Evolutionary conservation across 2,113 vertebrate genomes (phyloP).

Genomic region (Mystacornis crossleyi): DNA sequence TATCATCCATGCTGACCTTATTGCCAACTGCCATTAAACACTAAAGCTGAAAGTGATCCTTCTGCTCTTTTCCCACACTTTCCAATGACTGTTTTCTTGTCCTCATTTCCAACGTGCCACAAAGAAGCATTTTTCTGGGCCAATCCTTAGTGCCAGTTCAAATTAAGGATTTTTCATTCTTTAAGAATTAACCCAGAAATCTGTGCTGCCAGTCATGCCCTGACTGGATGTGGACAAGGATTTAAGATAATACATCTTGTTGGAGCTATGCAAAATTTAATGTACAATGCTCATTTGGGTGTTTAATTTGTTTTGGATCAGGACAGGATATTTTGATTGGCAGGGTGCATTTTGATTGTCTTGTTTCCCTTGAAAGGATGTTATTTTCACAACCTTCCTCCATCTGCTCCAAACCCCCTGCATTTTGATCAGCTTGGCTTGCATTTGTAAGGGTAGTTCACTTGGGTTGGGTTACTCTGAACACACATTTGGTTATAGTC

Average conservation of each 20-base stretch:
- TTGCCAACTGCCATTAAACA: neutral
- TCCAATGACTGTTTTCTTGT: conserved; percentile 4
- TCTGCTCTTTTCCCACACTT: conserved; percentile 7
- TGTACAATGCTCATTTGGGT: neutral
- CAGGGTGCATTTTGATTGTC: neutral
- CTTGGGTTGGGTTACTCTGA: conserved; percentile 1
- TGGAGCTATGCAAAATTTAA: neutral
- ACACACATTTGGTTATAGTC: neutral
- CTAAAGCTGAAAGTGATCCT: conserved; percentile 33
- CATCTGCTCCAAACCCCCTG: neutral
- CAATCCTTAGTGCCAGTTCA: neutral
- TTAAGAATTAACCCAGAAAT: neutral
- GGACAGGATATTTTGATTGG: neutral
- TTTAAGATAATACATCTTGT: neutral
- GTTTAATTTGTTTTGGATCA: neutral
- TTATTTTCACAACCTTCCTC: conserved; percentile 1
- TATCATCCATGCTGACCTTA: neutral
- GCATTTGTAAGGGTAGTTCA: neutral
- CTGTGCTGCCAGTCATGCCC: neutral
- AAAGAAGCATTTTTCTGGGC: neutral
- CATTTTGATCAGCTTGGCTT: conserved; percentile 21
- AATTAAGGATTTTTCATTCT: neutral
- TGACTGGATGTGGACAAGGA: neutral
- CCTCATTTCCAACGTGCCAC: neutral
- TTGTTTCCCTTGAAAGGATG: neutral